phyloP scores from a whole-genome alignment of 2,113 vertebrate genomes.

The Monarcha castaneiventris region DNA sequence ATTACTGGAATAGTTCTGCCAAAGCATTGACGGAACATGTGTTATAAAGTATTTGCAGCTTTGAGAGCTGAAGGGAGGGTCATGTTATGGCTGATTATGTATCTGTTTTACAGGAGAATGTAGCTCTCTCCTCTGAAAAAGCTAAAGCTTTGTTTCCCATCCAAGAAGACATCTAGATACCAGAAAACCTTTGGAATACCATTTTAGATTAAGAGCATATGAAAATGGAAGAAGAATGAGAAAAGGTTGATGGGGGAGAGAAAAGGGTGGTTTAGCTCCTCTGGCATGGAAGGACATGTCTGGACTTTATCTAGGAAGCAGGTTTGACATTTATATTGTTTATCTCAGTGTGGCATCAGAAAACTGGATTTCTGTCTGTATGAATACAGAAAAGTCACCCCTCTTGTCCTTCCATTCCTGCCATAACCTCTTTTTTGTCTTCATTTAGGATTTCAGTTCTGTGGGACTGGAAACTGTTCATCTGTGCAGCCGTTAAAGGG shows the following conservation, averaged over 20 bases:
- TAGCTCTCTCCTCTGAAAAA: background rate
- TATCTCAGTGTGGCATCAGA: constrained; percentile 8
- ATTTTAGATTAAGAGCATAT: background rate
- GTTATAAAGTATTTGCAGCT: constrained; percentile 40
- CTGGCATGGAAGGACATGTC: background rate
- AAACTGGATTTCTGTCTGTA: constrained; percentile 5
- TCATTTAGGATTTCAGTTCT: background rate
- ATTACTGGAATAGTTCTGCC: constrained; percentile 20
- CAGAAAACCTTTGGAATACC: background rate
- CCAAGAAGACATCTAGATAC: background rate
- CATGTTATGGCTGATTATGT: background rate
- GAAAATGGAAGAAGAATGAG: background rate
- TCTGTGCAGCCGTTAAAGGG: background rate
- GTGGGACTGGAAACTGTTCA: background rate
- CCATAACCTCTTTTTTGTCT: background rate
- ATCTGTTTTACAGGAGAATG: background rate
- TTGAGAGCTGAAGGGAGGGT: constrained; percentile 3
- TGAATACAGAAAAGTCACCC: background rate
- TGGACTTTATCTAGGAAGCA: constrained; percentile 16
- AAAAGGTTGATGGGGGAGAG: background rate
- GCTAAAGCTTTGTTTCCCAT: background rate
- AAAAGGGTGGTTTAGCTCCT: background rate
- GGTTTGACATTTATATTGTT: constrained; percentile 24
- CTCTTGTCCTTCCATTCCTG: background rate
- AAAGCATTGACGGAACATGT: constrained; percentile 27